Conservation (phyloP, 2,888 invertebrate genomes). For the Tetranychus piercei region DNA sequence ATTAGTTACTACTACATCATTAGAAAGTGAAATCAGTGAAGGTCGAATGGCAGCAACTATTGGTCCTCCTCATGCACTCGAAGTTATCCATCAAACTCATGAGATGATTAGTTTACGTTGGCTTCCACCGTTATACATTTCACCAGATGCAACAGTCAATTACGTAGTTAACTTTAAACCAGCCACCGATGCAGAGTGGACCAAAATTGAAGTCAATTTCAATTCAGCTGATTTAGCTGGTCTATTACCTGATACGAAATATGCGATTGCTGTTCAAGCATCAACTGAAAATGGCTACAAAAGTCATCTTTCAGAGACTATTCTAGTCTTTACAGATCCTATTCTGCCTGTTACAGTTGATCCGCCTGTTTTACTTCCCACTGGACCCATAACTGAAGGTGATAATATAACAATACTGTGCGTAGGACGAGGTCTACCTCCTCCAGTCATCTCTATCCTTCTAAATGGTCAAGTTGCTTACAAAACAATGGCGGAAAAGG, state of each 20-base stretch:
- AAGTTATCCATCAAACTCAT: slow-evolving; percentile 58
- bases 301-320: slow-evolving; percentile 58
- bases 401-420: slow-evolving; percentile 68
- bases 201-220: slow-evolving; percentile 41
- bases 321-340: slow-evolving; percentile 69
- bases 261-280: slow-evolving; percentile 20
- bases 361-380: slow-evolving; percentile 59
- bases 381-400: slow-evolving; percentile 61
- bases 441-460: slow-evolving; percentile 62
- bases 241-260: slow-evolving; percentile 52
- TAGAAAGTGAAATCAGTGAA: not conserved
- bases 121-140: slow-evolving; percentile 47
- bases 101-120: slow-evolving; percentile 62
- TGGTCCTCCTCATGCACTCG: slow-evolving; percentile 59
- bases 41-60: slow-evolving; percentile 28
- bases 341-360: slow-evolving; percentile 61
- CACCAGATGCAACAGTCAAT: slow-evolving; percentile 26
- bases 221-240: slow-evolving; percentile 52
- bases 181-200: slow-evolving; percentile 37
- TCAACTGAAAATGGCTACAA: slow-evolving; percentile 36
- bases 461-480: slow-evolving; percentile 54
- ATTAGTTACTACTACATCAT: slow-evolving; percentile 43
- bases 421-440: slow-evolving; percentile 64
- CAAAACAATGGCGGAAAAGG: slow-evolving; percentile 33
- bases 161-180: slow-evolving; percentile 38